These are phyloP conservation scores for Elephantulus edwardii DNA, from an alignment of 2,113 vertebrate species.

Conservation along the genomic window DNA sequence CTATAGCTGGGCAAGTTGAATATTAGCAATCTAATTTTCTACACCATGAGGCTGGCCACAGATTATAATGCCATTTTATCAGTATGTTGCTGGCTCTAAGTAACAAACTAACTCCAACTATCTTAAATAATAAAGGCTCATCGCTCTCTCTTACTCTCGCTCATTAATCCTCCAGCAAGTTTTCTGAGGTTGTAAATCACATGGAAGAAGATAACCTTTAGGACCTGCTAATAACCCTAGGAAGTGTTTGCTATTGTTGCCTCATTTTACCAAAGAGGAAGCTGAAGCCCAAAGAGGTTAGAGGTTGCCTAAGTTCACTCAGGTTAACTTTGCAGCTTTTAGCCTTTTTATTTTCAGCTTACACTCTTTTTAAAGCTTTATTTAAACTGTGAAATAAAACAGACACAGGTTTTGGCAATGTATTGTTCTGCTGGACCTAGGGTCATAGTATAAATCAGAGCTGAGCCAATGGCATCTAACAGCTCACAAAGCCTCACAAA, in stretches of 20 bases:
- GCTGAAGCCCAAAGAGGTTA: background rate
- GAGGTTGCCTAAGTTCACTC: background rate
- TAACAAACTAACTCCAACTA: background rate
- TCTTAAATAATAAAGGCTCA: background rate
- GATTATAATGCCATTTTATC: background rate
- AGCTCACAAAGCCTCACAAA: background rate
- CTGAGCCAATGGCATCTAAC: no score
- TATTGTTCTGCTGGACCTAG: no score
- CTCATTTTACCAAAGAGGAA: background rate
- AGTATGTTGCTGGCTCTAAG: background rate
- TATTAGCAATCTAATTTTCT: background rate
- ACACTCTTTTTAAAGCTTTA: background rate
- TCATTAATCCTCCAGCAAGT: no score
- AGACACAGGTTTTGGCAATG: no score
- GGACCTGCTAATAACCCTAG: no score
- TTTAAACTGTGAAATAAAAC: slow-evolving; percentile 18
- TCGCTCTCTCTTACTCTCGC: no score
- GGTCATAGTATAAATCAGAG: no score
- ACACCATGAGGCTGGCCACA: background rate
- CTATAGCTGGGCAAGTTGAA: background rate
- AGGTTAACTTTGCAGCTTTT: background rate
- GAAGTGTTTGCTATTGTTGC: background rate
- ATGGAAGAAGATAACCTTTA: no score
- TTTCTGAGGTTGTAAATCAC: no score
- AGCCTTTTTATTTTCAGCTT: slow-evolving; percentile 17